These are phyloP conservation scores for Antheraea assamensis DNA, from an alignment of 2,888 invertebrate species.

Conservation along the genomic window DNA sequence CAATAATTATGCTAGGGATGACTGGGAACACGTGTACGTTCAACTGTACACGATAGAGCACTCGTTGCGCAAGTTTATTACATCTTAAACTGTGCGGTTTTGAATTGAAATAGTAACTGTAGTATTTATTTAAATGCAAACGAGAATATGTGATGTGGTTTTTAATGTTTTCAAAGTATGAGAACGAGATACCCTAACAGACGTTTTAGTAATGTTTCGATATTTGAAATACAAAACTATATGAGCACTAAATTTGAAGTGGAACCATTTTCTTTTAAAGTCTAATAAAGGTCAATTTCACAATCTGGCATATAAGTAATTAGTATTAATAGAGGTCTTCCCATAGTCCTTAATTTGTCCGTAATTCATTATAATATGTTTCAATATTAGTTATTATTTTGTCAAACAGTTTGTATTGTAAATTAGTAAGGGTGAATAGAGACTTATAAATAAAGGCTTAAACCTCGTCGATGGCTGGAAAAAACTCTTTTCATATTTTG, in stretches of 20 bases:
- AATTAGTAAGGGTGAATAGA: no score
- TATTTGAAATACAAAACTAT: neutral
- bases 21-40: slow-evolving; percentile 58
- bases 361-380: no score
- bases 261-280: no score
- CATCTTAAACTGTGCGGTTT: slow-evolving; percentile 40
- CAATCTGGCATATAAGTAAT: neutral
- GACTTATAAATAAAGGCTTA: no score
- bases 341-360: no score
- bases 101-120: slow-evolving; percentile 16
- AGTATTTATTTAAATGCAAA: slow-evolving; percentile 8
- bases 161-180: slow-evolving; percentile 9
- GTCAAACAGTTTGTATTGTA: no score
- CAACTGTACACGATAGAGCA: slow-evolving; percentile 22
- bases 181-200: neutral
- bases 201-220: neutral
- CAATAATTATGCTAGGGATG: slow-evolving; percentile 38
- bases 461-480: no score
- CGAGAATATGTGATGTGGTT: slow-evolving; percentile 13
- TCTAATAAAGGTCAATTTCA: neutral
- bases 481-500: no score
- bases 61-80: slow-evolving; percentile 47
- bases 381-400: no score
- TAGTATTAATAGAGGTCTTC: no score
- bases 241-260: neutral